Conservation (phyloP, 2,888 invertebrate species). For the Camponotus fellah region DNA sequence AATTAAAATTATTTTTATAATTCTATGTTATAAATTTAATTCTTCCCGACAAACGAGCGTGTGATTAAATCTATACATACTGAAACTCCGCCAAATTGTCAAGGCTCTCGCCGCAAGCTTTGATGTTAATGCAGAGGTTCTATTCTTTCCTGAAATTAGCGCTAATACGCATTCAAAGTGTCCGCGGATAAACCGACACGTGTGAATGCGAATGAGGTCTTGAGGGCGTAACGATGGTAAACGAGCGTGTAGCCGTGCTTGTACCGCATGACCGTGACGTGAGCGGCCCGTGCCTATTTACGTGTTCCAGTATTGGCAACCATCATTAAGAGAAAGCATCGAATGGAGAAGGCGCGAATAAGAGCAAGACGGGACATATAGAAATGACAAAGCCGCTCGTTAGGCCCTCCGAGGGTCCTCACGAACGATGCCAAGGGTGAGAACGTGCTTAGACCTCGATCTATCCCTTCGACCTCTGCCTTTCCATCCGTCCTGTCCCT, state of each 20-base stretch:
- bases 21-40: background rate
- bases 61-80: constrained; percentile 7
- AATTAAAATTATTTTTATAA: background rate
- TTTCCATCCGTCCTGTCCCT: constrained; percentile 60
- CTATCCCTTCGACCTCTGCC: constrained; percentile 80
- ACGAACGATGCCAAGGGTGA: constrained; percentile 85
- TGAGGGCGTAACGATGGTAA: constrained; percentile 70
- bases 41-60: too few relatives aligned
- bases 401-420: constrained; percentile 85
- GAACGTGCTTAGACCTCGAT: constrained; percentile 85
- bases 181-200: constrained; percentile 66
- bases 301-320: constrained; percentile 75
- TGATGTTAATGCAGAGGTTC: constrained; percentile 70
- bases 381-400: constrained; percentile 86
- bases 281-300: constrained; percentile 75
- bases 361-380: constrained; percentile 74
- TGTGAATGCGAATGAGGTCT: constrained; percentile 65
- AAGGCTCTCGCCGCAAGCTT: constrained; percentile 43
- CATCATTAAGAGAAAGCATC: constrained; percentile 82
- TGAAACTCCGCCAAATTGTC: constrained; percentile 19
- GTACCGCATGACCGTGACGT: constrained; percentile 61
- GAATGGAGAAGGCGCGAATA: constrained; percentile 65
- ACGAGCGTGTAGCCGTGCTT: constrained; percentile 63
- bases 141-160: constrained; percentile 63
- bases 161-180: constrained; percentile 69